These are phyloP conservation scores for Cephus rjabovi DNA, from an alignment of 2,888 invertebrate species.

Conservation along the genomic window DNA sequence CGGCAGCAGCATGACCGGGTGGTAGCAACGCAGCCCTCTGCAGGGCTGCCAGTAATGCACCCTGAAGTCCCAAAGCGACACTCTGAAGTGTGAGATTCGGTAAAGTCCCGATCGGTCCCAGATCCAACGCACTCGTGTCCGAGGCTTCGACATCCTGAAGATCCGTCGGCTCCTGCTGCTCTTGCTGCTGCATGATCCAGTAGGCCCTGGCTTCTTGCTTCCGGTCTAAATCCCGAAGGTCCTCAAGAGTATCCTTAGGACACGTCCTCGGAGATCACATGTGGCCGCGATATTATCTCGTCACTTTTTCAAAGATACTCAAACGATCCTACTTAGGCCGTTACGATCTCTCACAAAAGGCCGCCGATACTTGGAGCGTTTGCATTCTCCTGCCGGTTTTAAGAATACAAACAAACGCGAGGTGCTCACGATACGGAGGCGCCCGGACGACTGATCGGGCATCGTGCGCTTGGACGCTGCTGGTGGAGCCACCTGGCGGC, in stretches of 20 bases:
- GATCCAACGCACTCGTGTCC: conserved; percentile 10
- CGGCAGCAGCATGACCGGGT: conserved; percentile 85
- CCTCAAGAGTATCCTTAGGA: conserved; percentile 16
- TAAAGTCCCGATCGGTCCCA: conserved; percentile 24
- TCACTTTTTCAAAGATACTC: conserved; percentile 7
- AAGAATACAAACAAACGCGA: conserved; percentile 62
- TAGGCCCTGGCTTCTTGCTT: background rate
- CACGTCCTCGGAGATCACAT: conserved; percentile 68
- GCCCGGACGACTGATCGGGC: conserved; percentile 75
- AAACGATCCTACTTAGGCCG: conserved; percentile 11
- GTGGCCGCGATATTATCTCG: conserved; percentile 52
- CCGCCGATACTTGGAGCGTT: background rate
- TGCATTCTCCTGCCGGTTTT: conserved; percentile 4
- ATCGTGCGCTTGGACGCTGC: conserved; percentile 72
- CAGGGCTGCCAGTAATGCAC: conserved; percentile 85
- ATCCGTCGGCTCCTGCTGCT: conserved; percentile 34
- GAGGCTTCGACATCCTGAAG: conserved; percentile 13
- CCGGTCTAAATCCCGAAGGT: background rate
- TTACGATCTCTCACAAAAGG: conserved; percentile 4
- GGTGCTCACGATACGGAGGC: conserved; percentile 74
- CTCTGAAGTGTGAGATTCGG: conserved; percentile 70
- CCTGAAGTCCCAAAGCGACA: conserved; percentile 84
- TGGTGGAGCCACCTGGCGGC: conserved; percentile 74
- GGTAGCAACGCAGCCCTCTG: conserved; percentile 87
- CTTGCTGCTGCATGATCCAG: conserved; percentile 31